Conservation (phyloP, 2,797 vertebrate species). For the Rhinogobio ventralis region DNA sequence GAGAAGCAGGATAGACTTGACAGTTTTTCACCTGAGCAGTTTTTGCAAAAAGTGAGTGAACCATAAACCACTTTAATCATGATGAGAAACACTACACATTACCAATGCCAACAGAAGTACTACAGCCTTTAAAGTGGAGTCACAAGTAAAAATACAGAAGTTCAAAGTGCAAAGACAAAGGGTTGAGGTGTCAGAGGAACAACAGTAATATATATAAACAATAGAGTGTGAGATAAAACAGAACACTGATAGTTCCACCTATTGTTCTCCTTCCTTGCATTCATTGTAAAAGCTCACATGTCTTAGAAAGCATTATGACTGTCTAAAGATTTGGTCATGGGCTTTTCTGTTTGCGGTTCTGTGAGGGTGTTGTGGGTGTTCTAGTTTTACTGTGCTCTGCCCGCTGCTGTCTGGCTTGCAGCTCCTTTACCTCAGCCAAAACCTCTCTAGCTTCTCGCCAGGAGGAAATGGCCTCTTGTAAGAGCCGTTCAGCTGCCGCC, state of each 20-base stretch:
- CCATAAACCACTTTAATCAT: conserved; percentile 9
- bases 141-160: conserved; percentile 43
- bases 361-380: conserved; percentile 13
- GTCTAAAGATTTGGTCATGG: conserved; percentile 30
- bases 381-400: conserved; percentile 42
- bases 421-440: conserved; percentile 90
- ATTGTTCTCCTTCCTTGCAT: conserved; percentile 47
- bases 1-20: neutral
- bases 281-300: conserved; percentile 28
- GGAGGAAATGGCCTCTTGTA: conserved; percentile 89
- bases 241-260: conserved; percentile 27
- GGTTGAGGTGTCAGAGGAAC: conserved; percentile 44
- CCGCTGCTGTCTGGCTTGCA: conserved; percentile 74
- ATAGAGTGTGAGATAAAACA: conserved; percentile 34
- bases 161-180: conserved; percentile 59
- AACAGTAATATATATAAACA: conserved; percentile 48
- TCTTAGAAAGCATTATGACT: conserved; percentile 31
- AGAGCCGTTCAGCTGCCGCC: conserved; percentile 87
- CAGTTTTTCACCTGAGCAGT: conserved; percentile 16
- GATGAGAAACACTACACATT: conserved; percentile 25
- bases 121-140: conserved; percentile 21
- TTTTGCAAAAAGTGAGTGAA: neutral
- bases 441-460: conserved; percentile 94
- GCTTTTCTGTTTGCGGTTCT: conserved; percentile 38
- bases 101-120: conserved; percentile 35